Percentiles rank a stretch among this genome's conserved stretches.
These are phyloP conservation scores for Petrolisthes manimaculis DNA, from an alignment of 2,888 invertebrate genomes.

Conservation along the genomic window DNA sequence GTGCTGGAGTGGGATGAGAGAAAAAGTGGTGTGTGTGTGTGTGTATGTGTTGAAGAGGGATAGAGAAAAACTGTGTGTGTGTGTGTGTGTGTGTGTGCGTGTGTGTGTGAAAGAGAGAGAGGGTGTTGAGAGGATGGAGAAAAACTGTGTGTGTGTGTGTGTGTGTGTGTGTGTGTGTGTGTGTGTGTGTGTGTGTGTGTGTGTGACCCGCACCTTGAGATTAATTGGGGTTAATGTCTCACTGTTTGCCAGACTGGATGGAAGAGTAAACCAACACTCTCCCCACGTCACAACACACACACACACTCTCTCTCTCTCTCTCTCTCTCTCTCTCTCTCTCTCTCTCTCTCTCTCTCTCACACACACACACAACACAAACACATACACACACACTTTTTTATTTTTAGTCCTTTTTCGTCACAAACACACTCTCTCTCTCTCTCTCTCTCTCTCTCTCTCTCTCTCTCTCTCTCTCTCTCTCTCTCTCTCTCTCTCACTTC, in stretches of 20 bases:
- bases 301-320: not conserved
- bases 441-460: not conserved
- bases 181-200: not conserved
- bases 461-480: not conserved
- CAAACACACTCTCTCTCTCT: too few species aligned
- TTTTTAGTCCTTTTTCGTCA: not conserved
- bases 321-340: constrained; percentile 14
- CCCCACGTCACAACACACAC: not conserved
- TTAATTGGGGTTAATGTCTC: too few species aligned
- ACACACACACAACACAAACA: too few species aligned
- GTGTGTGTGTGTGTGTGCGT: not conserved
- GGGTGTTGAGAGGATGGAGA: not conserved
- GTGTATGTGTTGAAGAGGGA: too few species aligned
- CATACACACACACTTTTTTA: too few species aligned
- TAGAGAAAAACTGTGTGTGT: not conserved
- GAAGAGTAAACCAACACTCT: not conserved
- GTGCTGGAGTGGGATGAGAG: too few species aligned
- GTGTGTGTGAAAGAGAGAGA: too few species aligned
- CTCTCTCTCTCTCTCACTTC: not conserved
- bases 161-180: not conserved
- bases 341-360: not conserved
- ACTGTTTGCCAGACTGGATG: not conserved
- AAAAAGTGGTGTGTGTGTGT: too few species aligned
- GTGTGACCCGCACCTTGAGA: too few species aligned
- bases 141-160: not conserved